phyloP scores from a whole-genome alignment of 2,888 invertebrate species.

The Geotrupes spiniger region DNA sequence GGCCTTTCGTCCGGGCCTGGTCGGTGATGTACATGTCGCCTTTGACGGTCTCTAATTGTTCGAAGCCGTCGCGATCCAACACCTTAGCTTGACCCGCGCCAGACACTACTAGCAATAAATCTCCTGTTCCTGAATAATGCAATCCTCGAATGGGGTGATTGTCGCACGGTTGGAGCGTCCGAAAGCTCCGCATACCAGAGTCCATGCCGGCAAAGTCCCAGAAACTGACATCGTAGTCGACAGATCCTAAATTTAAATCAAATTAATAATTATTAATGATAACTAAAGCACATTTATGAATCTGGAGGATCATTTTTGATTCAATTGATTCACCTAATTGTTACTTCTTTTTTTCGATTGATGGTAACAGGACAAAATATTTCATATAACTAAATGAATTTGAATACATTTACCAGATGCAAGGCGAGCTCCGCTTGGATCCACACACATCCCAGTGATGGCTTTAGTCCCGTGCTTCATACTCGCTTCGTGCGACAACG shows the following conservation, averaged over 20 bases:
- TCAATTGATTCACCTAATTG: too few species aligned
- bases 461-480: conserved; percentile 90
- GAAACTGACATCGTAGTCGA: conserved; percentile 94
- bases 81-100: conserved; percentile 93
- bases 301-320: too few species aligned
- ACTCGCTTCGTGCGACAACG: conserved; percentile 72
- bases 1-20: conserved; percentile 88
- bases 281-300: too few species aligned
- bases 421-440: conserved; percentile 87
- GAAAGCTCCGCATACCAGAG: conserved; percentile 83
- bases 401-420: conserved; percentile 48
- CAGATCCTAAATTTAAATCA: conserved; percentile 84
- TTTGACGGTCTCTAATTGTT: conserved; percentile 88
- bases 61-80: conserved; percentile 91
- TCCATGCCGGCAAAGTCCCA: conserved; percentile 99
- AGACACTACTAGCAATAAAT: conserved; percentile 86
- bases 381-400: too few species aligned
- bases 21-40: conserved; percentile 83
- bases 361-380: too few species aligned
- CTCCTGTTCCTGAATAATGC: conserved; percentile 93
- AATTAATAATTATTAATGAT: too few species aligned
- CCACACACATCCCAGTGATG: conserved; percentile 85
- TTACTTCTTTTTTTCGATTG: too few species aligned
- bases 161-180: conserved; percentile 92
- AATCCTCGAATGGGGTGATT: conserved; percentile 88